Base-by-base conservation (phyloP, 2,888 invertebrate genomes). In the Rutpela maculata region DNA sequence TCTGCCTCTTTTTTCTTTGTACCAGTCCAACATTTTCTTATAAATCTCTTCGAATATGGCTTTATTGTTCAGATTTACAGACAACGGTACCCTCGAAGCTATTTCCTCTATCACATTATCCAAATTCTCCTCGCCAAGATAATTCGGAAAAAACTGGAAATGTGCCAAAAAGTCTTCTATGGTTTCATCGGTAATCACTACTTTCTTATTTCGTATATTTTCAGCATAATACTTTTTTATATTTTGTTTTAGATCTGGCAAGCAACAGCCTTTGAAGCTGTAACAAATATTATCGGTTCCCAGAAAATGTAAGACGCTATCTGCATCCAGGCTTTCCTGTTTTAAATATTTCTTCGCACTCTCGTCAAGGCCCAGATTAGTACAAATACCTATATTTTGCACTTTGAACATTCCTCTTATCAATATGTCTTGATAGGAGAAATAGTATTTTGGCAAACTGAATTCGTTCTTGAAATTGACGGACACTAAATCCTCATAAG, bases 381-480 rank as follows among this genome's bases (percentile, higher is more conserved):
- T 38, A 11, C 38, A 38, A 4, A 26, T 69, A 26, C 59, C 56
- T 0, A 26, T 4, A 26, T 26, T 26, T 26, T 26, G 22, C 22
- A 26, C 22, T 26, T 26, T 26, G 4, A 26, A 26, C 22, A 3
- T 26, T 3, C 4, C 4, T 26, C 22, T 26, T 26, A 26, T 26
- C 4, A 26, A 4, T 26, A 26, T 26, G 1, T 69, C 18, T n/a
- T 56, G 26, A 35, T 57, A 59, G 0, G 69, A 69, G 4, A 59
- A 31, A 11, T 38, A 69, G 18, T 69, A 69, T 35, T 57, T 69
- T 6, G 69, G 57, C 19, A 69, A n/a, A 18, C 69, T 35, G 38
- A 69, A 69, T 15, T 67, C 55, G 10, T n/a, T 17, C 12, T 57
- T 59, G 35, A 35, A 4, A 9, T 17, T 38, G 11, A 12, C 17